Percentiles rank a stretch among this genome's conserved stretches.
phyloP scores from a whole-genome alignment of 2,113 vertebrate genomes.

The Daphoenositta chrysoptera region DNA sequence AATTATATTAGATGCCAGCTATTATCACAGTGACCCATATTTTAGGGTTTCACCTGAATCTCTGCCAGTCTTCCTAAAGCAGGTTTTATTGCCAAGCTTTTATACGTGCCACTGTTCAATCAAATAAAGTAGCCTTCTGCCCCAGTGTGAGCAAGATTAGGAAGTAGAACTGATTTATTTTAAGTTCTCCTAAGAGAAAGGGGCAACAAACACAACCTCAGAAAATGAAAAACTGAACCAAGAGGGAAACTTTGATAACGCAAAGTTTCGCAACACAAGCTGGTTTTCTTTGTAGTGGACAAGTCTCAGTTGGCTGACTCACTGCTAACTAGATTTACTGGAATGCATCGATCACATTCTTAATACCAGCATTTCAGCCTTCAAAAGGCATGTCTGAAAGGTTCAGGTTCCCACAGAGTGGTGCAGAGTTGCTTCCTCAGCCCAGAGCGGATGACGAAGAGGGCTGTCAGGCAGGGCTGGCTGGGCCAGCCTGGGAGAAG shows the following conservation, averaged over 20 bases:
- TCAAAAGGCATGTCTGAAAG: background rate
- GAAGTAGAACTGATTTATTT: background rate
- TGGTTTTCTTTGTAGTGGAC: background rate
- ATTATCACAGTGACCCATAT: background rate
- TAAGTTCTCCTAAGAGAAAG: background rate
- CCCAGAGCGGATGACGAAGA: background rate
- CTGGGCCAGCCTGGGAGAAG: background rate
- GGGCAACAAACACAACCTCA: background rate
- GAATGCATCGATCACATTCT: background rate
- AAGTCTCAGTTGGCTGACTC: background rate
- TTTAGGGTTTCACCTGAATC: background rate
- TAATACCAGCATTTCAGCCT: background rate
- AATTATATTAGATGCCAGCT: background rate
- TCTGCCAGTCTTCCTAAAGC: background rate
- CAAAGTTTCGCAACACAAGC: background rate
- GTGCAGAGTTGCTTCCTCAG: background rate
- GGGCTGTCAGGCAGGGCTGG: background rate
- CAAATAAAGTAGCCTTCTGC: background rate
- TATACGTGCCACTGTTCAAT: background rate
- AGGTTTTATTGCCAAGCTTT: background rate
- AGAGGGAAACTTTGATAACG: background rate
- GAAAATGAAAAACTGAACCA: background rate
- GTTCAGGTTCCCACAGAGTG: too few species aligned
- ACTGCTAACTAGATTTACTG: background rate
- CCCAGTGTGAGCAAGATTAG: background rate